Conservation (phyloP, 2,888 invertebrate genomes). For the Lissocephala sabroskyi region DNA sequence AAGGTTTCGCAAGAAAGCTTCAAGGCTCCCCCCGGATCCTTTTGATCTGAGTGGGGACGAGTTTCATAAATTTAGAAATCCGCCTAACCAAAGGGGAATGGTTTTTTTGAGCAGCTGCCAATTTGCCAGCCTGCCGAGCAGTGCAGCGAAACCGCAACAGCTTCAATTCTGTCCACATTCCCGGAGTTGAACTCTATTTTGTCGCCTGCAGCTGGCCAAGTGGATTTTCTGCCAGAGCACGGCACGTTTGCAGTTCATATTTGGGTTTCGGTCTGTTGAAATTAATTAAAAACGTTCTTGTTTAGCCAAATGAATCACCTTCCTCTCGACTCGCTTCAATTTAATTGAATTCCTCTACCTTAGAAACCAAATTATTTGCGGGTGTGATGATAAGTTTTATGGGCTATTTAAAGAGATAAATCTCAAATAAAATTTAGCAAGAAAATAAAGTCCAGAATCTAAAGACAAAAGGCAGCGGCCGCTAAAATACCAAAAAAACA, state of each 20-base stretch:
- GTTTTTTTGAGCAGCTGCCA: constrained; percentile 53
- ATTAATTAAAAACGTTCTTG: constrained; percentile 68
- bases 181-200: no score
- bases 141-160: neutral
- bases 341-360: constrained; percentile 48
- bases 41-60: no score
- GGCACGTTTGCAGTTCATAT: constrained; percentile 39
- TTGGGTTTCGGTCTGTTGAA: constrained; percentile 68
- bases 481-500: no score
- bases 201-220: no score
- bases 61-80: no score
- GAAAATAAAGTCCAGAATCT: no score
- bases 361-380: constrained; percentile 6
- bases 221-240: constrained; percentile 51
- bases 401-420: constrained; percentile 26
- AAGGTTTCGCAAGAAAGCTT: no score
- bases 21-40: no score
- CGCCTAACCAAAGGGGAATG: no score
- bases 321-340: constrained; percentile 4
- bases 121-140: constrained; percentile 19
- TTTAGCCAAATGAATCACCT: constrained; percentile 53
- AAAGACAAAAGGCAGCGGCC: no score
- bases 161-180: neutral
- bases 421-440: neutral
- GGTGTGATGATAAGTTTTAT: constrained; percentile 35